A percentile compares a stretch with the other conserved stretches of the same genome.
These are phyloP conservation scores for Galaxias olidus DNA, from an alignment of 2,797 vertebrate species.

Conservation along the genomic window DNA sequence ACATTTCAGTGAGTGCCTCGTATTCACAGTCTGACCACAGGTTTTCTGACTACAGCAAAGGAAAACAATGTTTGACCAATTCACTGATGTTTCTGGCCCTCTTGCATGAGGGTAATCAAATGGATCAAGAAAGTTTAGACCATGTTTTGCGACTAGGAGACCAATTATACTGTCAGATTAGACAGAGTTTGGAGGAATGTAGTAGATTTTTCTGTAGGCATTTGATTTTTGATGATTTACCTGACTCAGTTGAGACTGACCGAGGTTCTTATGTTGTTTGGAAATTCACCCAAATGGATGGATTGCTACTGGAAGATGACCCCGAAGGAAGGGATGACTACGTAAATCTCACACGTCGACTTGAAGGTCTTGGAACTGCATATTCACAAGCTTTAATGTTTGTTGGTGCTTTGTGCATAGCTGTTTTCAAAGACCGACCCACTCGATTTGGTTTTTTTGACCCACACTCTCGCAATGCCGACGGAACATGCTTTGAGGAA, in stretches of 20 bases:
- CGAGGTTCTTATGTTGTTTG: too few relatives aligned
- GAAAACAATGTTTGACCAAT: conserved; percentile 10
- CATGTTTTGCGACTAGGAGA: too few relatives aligned
- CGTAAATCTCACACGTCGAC: not conserved
- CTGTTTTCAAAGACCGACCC: not conserved
- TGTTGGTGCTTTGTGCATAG: conserved; percentile 1
- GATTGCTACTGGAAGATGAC: too few relatives aligned
- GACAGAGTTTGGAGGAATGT: too few relatives aligned
- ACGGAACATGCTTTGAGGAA: not conserved
- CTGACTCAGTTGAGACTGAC: too few relatives aligned
- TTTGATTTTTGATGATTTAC: too few relatives aligned
- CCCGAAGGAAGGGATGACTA: too few relatives aligned
- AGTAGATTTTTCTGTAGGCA: too few relatives aligned
- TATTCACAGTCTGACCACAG: conserved; percentile 1
- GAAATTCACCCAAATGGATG: too few relatives aligned
- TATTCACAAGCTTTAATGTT: conserved; percentile 4
- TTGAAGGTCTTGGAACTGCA: conserved; percentile 7
- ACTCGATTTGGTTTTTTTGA: too few relatives aligned
- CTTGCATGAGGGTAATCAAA: conserved; percentile 7
- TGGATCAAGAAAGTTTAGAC: not conserved
- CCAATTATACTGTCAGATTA: too few relatives aligned
- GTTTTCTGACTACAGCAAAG: conserved; percentile 7
- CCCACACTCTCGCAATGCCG: too few relatives aligned
- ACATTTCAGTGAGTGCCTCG: conserved; percentile 12
- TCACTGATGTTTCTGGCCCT: conserved; percentile 20